Conservation (phyloP, 2,113 vertebrate genomes). For the Cephalopterus ornatus region DNA sequence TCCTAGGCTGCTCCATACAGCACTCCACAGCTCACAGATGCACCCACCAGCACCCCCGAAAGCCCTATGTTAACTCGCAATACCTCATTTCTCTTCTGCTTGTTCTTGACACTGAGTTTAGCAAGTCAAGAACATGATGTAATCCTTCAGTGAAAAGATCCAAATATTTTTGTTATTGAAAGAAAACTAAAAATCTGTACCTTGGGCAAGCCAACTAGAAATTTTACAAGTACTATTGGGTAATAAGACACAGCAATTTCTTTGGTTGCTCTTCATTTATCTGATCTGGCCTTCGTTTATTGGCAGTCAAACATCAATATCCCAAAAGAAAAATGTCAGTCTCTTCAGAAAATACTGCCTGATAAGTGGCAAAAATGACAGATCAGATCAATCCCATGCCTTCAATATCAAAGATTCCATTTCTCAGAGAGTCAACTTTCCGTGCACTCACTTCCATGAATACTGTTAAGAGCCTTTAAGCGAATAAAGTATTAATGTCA, state of each 20-base stretch:
- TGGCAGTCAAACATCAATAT: background rate
- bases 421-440: background rate
- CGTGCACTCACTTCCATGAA: background rate
- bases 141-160: background rate
- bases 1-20: accelerated
- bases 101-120: background rate
- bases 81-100: background rate
- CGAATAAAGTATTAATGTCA: conserved; percentile 35
- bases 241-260: background rate
- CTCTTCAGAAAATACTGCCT: background rate
- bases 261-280: background rate
- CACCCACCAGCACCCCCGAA: background rate
- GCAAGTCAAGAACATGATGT: background rate
- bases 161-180: background rate
- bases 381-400: background rate
- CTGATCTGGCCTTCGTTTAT: background rate
- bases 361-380: background rate
- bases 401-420: background rate
- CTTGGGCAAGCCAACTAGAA: background rate
- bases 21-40: background rate
- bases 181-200: background rate
- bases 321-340: background rate
- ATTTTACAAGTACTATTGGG: background rate
- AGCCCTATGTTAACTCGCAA: accelerated
- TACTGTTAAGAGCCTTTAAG: conserved; percentile 6